A percentile compares a stretch with the other conserved stretches of the same genome.
These are phyloP conservation scores for Salvelinus alpinus DNA, from an alignment of 2,113 vertebrate species.

Conservation along the genomic window DNA sequence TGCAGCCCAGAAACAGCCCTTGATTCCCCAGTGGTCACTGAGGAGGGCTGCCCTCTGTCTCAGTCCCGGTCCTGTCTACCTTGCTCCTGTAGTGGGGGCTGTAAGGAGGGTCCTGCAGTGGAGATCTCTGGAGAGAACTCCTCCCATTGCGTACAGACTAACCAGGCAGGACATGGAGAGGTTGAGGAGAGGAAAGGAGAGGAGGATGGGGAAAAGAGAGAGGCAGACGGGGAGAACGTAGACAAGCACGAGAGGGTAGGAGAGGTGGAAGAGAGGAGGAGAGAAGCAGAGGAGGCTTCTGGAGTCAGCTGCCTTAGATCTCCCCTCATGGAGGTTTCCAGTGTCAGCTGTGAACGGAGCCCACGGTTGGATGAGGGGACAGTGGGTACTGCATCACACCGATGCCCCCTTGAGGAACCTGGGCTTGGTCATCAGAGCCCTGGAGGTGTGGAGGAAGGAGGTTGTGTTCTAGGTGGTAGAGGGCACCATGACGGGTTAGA, in stretches of 20 bases:
- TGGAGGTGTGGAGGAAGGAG: conserved; percentile 21
- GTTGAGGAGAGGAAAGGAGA: background rate
- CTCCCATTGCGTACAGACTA: background rate
- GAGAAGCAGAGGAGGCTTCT: background rate
- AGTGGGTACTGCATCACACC: conserved; percentile 25
- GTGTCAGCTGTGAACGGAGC: conserved; percentile 1
- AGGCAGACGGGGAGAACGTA: background rate
- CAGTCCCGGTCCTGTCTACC: conserved; percentile 14
- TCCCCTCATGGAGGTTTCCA: background rate
- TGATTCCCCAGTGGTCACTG: conserved; percentile 37
- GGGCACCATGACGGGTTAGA: conserved; percentile 11
- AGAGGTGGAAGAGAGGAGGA: background rate
- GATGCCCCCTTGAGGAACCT: conserved; percentile 8
- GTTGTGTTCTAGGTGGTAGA: conserved; percentile 11
- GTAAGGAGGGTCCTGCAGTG: conserved; percentile 10
- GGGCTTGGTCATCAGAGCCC: background rate
- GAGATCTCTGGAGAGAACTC: conserved; percentile 5
- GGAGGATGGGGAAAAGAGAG: background rate
- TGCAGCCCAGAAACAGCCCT: conserved; percentile 56
- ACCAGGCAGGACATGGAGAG: background rate
- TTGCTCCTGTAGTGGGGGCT: conserved; percentile 12
- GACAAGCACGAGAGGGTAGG: background rate
- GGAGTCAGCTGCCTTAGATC: background rate
- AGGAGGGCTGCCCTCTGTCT: conserved; percentile 24
- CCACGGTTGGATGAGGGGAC: background rate